phyloP scores from a whole-genome alignment of 2,888 invertebrate genomes.

The Heliconius ethilla region DNA sequence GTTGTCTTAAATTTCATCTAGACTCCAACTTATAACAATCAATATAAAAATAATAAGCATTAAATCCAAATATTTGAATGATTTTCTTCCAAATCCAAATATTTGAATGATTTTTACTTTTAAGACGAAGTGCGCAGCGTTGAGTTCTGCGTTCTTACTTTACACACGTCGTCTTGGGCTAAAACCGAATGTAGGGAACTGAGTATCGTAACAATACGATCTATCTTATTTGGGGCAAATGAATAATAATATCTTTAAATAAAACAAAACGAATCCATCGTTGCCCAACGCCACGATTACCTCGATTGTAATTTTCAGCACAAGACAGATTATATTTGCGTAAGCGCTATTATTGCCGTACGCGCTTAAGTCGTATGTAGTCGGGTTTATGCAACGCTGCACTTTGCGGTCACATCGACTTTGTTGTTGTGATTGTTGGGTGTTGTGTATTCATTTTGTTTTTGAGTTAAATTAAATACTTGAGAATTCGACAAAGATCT shows the following conservation, averaged over 20 bases:
- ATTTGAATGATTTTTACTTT: neutral
- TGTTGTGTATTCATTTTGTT: neutral
- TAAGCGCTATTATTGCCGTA: constrained; percentile 43
- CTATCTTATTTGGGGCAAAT: neutral
- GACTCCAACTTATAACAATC: neutral
- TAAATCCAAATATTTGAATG: neutral
- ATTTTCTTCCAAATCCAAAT: neutral
- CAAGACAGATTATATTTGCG: constrained; percentile 45
- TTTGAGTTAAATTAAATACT: neutral
- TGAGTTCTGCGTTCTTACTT: neutral
- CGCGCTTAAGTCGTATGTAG: constrained; percentile 7
- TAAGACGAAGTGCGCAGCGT: neutral
- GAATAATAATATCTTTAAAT: neutral
- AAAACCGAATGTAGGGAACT: too few species aligned
- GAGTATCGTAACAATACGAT: neutral
- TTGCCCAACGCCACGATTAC: constrained; percentile 30
- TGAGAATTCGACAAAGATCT: too few species aligned
- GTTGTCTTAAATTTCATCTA: neutral
- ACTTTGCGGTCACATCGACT: constrained; percentile 46
- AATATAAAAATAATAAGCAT: too few species aligned
- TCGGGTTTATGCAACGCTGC: constrained; percentile 47
- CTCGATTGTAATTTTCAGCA: constrained; percentile 29
- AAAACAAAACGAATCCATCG: constrained; percentile 22
- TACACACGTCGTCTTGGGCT: too few species aligned
- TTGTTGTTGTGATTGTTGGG: constrained; percentile 28